Evolutionary conservation across 2,797 vertebrate genomes (phyloP), one percentile per base, ranked within the genome.

Genomic region (Hydrocynus forskahlii): DNA sequence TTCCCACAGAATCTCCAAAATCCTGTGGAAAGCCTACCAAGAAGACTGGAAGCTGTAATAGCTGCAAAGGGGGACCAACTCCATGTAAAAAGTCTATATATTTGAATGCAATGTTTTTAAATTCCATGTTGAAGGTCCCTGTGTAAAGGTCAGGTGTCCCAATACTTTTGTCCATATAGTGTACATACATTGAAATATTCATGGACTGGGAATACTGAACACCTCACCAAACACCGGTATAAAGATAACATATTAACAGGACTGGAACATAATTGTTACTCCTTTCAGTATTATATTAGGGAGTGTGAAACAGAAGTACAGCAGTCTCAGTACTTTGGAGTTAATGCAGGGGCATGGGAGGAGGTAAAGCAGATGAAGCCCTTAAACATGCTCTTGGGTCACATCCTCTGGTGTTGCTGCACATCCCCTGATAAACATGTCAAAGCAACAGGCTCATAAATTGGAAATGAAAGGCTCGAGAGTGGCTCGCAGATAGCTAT

Each of bases 381-480:
- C 90, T 86, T 84, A 93, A 92, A 94, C 91, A 91, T 94, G 93
- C 93, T 95, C 94, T 91, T 92, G 89, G 93, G 94, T 91, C 59
- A 93, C 90, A 92, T 94, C 92, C 92, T 93, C 93, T 93, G 91
- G 90, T 91, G 93, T 93, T 95, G 92, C 94, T 95, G 94, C 85
- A 85, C 92, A 93, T 91, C 92, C 92, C 92, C 94, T 94, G 95
- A 96, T 96, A 96, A 96, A 95, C 92, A 95, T 93, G 94, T 95
- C 93, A 95, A 96, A 95, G 95, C 93, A 94, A 93, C 92, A 91
- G 87, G 89, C 92, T 95, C 94, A 95, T 95, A 95, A 95, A 95
- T 93, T 95, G 94, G 93, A 95, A 95, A 95, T 94, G 93, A 94
- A 94, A 94, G 94, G 92, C 92, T 38, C 85, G 91, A 92, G 87